Base-by-base conservation (phyloP, 2,113 vertebrate genomes). In the Toxotes jaculatrix region DNA sequence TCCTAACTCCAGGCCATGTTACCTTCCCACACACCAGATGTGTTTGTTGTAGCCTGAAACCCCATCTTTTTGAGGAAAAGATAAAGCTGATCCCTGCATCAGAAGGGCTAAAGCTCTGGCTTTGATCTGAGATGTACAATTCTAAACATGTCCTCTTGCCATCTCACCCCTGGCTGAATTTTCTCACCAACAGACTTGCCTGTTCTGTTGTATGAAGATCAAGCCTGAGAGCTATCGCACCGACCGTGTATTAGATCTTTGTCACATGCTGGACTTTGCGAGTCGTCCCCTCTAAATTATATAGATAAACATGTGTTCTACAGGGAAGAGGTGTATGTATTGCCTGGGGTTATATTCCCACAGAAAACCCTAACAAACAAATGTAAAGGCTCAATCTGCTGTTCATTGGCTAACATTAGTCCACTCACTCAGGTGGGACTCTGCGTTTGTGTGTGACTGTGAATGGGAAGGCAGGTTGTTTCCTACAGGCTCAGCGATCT, bases 401-500 rank as follows among this genome's bases (percentile, higher is more conserved):
- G 36, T 19, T 68, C n/a, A 17, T 9, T 74, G 53, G 21, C 63
- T 47, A 43, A 31, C 57, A 75, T 53, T 23, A 62, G 66, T 19
- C n/a, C 27, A 19, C 13, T 51, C 80, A 64, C 56, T 19, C 32
- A 75, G 36, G 34, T 57, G 45, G 34, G 17, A 59, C 14, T 71
- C 13, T 42, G 23, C 45, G 63, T 62, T 34, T 40, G 67, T n/a
- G 69, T 34, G 55, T 64, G 42, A 38, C 63, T 45, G 42, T 74
- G 34, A 69, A 69, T 53, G 51, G 27, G 23, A 56, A 32, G 1
- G 2, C 16, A 59, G 27, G 40, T 23, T 59, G 47, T 79, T 57
- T 75, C 45, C 47, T 74, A 82, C 71, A 65, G 7, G 21, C 79
- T 78, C 76, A 83, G 72, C 79, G 79, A 62, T 53, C 27, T 72